phyloP scores from a whole-genome alignment of 2,797 vertebrate genomes.

The Sorex maritimensis region DNA sequence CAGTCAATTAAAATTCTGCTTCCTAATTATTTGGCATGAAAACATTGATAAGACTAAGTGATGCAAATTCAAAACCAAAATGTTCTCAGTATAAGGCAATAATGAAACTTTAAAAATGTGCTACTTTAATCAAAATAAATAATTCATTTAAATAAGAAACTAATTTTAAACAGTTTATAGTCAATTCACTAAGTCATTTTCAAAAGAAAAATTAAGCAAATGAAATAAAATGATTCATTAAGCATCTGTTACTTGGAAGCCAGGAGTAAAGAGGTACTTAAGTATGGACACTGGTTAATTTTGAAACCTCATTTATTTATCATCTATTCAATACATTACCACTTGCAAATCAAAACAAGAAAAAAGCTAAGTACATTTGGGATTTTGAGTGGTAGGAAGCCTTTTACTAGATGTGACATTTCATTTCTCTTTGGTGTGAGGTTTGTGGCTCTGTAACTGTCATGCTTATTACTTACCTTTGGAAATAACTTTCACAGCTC shows the following conservation, averaged over 20 bases:
- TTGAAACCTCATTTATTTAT: slow-evolving; percentile 67
- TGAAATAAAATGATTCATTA: slow-evolving; percentile 76
- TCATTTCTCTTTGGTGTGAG: not conserved
- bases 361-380: slow-evolving; percentile 13
- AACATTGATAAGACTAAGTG: slow-evolving; percentile 55
- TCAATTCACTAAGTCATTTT: slow-evolving; percentile 67
- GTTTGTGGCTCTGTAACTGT: too few relatives aligned
- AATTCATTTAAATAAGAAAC: slow-evolving; percentile 66
- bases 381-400: not conserved
- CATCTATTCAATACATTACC: slow-evolving; percentile 49
- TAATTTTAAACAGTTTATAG: slow-evolving; percentile 65
- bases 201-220: slow-evolving; percentile 79
- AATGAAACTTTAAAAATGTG: slow-evolving; percentile 61
- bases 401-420: not conserved
- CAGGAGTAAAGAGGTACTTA: slow-evolving; percentile 57
- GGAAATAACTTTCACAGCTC: slow-evolving; percentile 91
- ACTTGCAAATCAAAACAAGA: slow-evolving; percentile 68
- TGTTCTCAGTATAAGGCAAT: slow-evolving; percentile 68
- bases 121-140: slow-evolving; percentile 78
- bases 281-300: slow-evolving; percentile 55
- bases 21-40: slow-evolving; percentile 64
- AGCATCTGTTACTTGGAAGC: slow-evolving; percentile 66
- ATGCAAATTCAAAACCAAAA: slow-evolving; percentile 70
- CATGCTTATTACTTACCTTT: slow-evolving; percentile 86
- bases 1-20: slow-evolving; percentile 56